Conservation (phyloP, 2,888 invertebrate genomes). For the Brenthis ino region DNA sequence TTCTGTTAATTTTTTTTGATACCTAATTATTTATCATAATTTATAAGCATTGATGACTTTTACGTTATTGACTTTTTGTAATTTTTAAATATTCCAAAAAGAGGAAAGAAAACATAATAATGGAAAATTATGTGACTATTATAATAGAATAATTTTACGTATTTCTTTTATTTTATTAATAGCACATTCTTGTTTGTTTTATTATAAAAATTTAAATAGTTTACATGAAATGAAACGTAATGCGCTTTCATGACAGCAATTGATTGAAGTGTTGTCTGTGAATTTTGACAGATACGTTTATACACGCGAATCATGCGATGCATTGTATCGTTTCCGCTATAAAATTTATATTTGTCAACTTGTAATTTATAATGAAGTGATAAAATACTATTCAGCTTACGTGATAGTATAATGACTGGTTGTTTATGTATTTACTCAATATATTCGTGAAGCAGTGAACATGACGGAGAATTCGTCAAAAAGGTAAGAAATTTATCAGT, state of each 20-base stretch:
- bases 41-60: too few species aligned
- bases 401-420: slow-evolving; percentile 56
- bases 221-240: slow-evolving; percentile 33
- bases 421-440: slow-evolving; percentile 48
- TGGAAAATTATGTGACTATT: too few species aligned
- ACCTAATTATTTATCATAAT: too few species aligned
- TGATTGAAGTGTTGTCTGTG: slow-evolving; percentile 39
- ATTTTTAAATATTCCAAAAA: too few species aligned
- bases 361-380: slow-evolving; percentile 39
- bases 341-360: slow-evolving; percentile 23
- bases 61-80: too few species aligned
- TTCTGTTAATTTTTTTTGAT: neutral
- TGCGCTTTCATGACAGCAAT: slow-evolving; percentile 31
- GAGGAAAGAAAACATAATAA: too few species aligned
- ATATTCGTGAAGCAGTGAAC: slow-evolving; percentile 56
- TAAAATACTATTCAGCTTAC: slow-evolving; percentile 21
- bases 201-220: neutral
- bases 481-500: slow-evolving; percentile 56
- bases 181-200: neutral
- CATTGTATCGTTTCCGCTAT: slow-evolving; percentile 37
- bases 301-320: slow-evolving; percentile 44
- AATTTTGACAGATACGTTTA: slow-evolving; percentile 37
- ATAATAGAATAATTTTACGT: too few species aligned
- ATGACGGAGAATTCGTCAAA: slow-evolving; percentile 79
- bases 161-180: neutral